Evolutionary conservation across 2,113 vertebrate genomes (phyloP).

Genomic region (Rhegmatorhina hoffmannsi): DNA sequence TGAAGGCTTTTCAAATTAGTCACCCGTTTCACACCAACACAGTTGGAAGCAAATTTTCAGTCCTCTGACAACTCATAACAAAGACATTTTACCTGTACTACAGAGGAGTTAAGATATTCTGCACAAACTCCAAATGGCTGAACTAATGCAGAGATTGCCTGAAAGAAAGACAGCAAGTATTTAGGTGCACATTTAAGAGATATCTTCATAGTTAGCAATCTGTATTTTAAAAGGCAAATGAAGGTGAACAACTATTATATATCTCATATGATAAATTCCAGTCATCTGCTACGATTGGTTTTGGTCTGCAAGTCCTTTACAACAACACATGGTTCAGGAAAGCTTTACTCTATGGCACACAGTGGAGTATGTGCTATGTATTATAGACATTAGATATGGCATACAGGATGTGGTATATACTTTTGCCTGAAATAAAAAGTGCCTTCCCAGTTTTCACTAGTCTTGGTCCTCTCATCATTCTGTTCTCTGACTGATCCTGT

Average conservation of each 20-base stretch:
- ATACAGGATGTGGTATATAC: background rate
- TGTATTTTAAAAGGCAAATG: background rate
- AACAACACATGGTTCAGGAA: background rate
- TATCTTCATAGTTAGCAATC: background rate
- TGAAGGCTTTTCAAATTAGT: background rate
- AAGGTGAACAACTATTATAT: background rate
- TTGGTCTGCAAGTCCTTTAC: background rate
- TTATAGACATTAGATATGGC: background rate
- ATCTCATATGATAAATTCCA: background rate
- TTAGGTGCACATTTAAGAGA: background rate
- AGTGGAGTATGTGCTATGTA: background rate
- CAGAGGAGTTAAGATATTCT: slow-evolving; percentile 93
- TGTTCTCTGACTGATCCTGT: background rate
- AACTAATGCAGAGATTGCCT: slow-evolving; percentile 94
- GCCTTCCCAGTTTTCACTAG: background rate
- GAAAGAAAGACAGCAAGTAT: slow-evolving; percentile 25
- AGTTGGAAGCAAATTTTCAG: background rate
- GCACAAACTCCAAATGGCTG: slow-evolving; percentile 95
- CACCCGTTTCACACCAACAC: background rate
- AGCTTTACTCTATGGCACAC: background rate
- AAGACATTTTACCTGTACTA: slow-evolving; percentile 88
- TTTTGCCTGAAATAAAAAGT: background rate
- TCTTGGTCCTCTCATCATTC: background rate
- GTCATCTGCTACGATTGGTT: background rate
- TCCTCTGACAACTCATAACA: background rate